phyloP scores from a whole-genome alignment of 2,888 invertebrate species.

The Scrobipalpa atriplicella region DNA sequence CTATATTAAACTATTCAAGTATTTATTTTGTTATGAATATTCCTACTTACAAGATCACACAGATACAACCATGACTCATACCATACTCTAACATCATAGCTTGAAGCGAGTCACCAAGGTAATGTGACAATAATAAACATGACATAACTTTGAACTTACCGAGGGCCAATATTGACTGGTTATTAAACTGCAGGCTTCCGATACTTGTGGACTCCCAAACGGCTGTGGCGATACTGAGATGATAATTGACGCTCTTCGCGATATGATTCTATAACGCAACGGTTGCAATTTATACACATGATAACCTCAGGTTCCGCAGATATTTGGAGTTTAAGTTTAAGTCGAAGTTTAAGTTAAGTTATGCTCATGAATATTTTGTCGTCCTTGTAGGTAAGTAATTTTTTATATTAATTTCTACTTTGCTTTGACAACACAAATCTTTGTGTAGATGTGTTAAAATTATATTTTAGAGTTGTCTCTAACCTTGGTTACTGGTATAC shows the following conservation, averaged over 20 bases:
- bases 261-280: neutral
- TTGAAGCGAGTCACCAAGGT: neutral
- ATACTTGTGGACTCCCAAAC: conserved; percentile 35
- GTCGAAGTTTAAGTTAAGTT: too few species aligned
- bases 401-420: too few species aligned
- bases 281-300: neutral
- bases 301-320: conserved; percentile 11
- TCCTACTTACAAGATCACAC: too few species aligned
- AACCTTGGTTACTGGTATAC: too few species aligned
- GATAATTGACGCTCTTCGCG: conserved; percentile 18
- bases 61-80: neutral
- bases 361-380: too few species aligned
- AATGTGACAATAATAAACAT: conserved; percentile 39
- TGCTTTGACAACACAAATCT: too few species aligned
- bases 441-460: too few species aligned
- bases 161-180: conserved; percentile 23
- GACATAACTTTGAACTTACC: conserved; percentile 41
- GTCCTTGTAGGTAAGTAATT: too few species aligned
- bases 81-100: neutral
- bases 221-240: conserved; percentile 40
- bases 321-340: too few species aligned
- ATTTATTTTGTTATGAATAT: too few species aligned
- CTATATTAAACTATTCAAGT: too few species aligned
- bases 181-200: conserved; percentile 1
- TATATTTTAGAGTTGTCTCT: too few species aligned